A percentile compares a stretch with the other conserved stretches of the same genome.
These are phyloP conservation scores for Petrocephalus microphthalmus DNA, from an alignment of 2,113 vertebrate species.

Conservation along the genomic window DNA sequence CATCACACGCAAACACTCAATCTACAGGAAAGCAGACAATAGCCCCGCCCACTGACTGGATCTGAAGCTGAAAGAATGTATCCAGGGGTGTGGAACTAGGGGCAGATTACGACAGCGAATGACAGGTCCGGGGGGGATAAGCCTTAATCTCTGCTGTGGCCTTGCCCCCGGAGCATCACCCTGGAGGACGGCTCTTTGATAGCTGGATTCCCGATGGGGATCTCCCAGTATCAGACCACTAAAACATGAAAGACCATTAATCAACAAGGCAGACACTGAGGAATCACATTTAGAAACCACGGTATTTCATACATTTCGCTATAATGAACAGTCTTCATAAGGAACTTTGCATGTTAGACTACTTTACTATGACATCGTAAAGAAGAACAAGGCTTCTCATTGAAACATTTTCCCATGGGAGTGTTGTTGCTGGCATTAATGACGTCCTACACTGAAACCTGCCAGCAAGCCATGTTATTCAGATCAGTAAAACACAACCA, in stretches of 20 bases:
- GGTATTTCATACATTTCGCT: not conserved
- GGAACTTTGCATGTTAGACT: not conserved
- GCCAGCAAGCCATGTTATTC: conserved; percentile 11
- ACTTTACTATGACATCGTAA: not conserved
- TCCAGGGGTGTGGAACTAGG: not conserved
- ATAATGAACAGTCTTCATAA: not conserved
- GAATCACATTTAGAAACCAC: not conserved
- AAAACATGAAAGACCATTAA: not conserved
- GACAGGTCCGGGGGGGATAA: not conserved
- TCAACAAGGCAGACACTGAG: not conserved
- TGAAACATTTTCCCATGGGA: not conserved
- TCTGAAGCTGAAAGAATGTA: conserved; percentile 30
- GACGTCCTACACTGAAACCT: conserved; percentile 7
- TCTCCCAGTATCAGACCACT: not conserved
- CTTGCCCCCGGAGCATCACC: not conserved
- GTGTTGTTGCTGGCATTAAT: conserved; percentile 19
- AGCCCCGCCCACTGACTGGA: conserved; percentile 34
- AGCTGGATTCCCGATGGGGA: not conserved
- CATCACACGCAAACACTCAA: conserved; percentile 18
- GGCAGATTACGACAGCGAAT: not conserved
- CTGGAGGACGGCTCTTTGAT: not conserved
- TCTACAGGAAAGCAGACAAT: conserved; percentile 18
- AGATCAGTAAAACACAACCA: conserved; percentile 28
- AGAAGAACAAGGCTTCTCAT: not conserved
- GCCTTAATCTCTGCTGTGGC: not conserved